phyloP scores from a whole-genome alignment of 1,140 invertebrate genomes.

The Dermatophagoides farinae region DNA sequence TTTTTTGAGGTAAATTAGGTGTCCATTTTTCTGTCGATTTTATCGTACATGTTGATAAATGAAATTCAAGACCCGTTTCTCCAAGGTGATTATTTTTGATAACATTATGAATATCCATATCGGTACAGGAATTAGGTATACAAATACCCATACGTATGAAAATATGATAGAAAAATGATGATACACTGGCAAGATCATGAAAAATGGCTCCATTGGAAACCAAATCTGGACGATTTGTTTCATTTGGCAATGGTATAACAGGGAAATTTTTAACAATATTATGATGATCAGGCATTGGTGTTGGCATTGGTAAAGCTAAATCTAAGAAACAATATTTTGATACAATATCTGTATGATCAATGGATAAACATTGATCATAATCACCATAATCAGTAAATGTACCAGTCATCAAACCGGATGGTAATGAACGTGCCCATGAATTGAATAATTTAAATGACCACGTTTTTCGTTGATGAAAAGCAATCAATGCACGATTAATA shows the following conservation, averaged over 20 bases:
- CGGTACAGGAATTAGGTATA: not conserved
- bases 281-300: not conserved
- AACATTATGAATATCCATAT: not conserved
- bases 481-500: not conserved
- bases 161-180: conserved; percentile 4
- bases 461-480: not conserved
- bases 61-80: not conserved
- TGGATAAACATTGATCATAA: conserved; percentile 15
- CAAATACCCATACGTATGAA: conserved; percentile 1
- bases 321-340: conserved; percentile 8
- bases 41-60: not conserved
- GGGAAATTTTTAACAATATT: not conserved
- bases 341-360: not conserved
- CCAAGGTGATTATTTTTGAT: not conserved
- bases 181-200: not conserved
- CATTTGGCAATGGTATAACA: not conserved
- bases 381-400: conserved; percentile 17
- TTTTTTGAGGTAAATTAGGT: too few relatives aligned
- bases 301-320: not conserved
- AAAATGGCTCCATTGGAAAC: not conserved
- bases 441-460: conserved; percentile 7
- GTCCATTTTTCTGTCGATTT: too few relatives aligned
- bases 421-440: conserved; percentile 14
- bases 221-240: not conserved
- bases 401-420: conserved; percentile 13